phyloP scores from a whole-genome alignment of 2,888 invertebrate genomes.

The Nysson spinosus region DNA sequence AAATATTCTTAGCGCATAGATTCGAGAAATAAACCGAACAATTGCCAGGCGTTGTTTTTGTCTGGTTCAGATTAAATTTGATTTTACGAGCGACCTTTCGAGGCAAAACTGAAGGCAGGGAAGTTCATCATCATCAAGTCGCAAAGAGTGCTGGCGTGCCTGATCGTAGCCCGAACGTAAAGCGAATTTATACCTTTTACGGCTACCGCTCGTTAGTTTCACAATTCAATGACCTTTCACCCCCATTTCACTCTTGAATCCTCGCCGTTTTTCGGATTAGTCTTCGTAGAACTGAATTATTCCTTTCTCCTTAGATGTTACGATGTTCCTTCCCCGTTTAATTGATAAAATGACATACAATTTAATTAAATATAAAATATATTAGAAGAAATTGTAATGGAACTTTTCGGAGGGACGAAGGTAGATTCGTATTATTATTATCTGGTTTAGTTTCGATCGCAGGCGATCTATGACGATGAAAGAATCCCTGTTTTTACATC shows the following conservation, averaged over 20 bases:
- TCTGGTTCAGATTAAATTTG: slow-evolving; percentile 68
- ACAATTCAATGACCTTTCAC: slow-evolving; percentile 59
- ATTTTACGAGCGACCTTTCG: slow-evolving; percentile 73
- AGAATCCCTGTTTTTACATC: slow-evolving; percentile 56
- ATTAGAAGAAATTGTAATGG: too few relatives aligned
- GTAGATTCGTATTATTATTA: too few relatives aligned
- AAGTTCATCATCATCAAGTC: slow-evolving; percentile 76
- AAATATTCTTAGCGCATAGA: background rate
- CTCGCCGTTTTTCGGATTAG: background rate
- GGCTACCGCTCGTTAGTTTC: slow-evolving; percentile 68
- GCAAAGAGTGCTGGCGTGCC: slow-evolving; percentile 59
- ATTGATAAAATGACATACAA: too few relatives aligned
- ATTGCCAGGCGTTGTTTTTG: slow-evolving; percentile 50
- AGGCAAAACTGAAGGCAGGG: slow-evolving; percentile 57
- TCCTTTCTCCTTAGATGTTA: too few relatives aligned
- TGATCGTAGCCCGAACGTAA: slow-evolving; percentile 61
- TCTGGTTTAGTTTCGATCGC: too few relatives aligned
- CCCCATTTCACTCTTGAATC: background rate
- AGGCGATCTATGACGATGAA: slow-evolving; percentile 46
- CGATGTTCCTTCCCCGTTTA: too few relatives aligned
- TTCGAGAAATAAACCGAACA: slow-evolving; percentile 38
- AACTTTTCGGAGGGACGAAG: too few relatives aligned
- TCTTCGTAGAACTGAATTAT: too few relatives aligned
- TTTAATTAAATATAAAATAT: too few relatives aligned
- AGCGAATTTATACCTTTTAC: slow-evolving; percentile 70